Percentiles rank a stretch among this genome's conserved stretches.
These are phyloP conservation scores for Platypus cylindrus DNA, from an alignment of 2,888 invertebrate species.

Conservation along the genomic window DNA sequence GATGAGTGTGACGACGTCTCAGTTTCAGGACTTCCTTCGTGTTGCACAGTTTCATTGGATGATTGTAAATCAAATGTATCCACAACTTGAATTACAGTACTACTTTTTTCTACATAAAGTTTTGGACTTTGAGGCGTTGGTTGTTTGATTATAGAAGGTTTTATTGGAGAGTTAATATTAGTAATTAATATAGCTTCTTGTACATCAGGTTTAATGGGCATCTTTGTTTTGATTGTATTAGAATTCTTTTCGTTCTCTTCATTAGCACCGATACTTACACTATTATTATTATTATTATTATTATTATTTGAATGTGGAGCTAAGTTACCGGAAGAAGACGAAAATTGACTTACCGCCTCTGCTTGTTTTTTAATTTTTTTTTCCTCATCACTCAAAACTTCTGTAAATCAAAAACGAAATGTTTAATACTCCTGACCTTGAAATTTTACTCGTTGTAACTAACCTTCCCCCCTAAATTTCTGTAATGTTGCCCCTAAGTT, in stretches of 20 bases:
- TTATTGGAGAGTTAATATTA: constrained; percentile 3
- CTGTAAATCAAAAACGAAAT: constrained; percentile 10
- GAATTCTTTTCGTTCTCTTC: constrained; percentile 24
- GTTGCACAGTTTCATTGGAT: constrained; percentile 3
- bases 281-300: constrained; percentile 7
- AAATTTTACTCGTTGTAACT: constrained; percentile 15
- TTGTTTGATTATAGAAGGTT: constrained; percentile 4
- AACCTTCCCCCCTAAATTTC: constrained; percentile 32
- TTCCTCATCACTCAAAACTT: constrained; percentile 13
- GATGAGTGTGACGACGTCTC: constrained; percentile 11
- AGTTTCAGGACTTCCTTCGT: constrained; percentile 6
- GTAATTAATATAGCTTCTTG: neutral
- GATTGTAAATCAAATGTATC: constrained; percentile 20
- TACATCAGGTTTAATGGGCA: constrained; percentile 1
- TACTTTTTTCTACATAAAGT: constrained; percentile 32
- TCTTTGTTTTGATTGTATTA: constrained; percentile 2
- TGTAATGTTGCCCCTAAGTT: constrained; percentile 31
- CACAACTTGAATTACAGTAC: constrained; percentile 31
- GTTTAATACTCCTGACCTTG: neutral
- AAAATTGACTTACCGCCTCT: constrained; percentile 31
- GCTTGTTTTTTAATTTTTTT: constrained; percentile 22
- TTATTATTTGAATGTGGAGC: constrained; percentile 13
- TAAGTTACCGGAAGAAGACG: constrained; percentile 13
- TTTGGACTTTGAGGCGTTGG: constrained; percentile 18
- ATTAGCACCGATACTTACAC: constrained; percentile 18